Conservation (phyloP, 2,888 invertebrate species). For the Tolmerus cingulatus region DNA sequence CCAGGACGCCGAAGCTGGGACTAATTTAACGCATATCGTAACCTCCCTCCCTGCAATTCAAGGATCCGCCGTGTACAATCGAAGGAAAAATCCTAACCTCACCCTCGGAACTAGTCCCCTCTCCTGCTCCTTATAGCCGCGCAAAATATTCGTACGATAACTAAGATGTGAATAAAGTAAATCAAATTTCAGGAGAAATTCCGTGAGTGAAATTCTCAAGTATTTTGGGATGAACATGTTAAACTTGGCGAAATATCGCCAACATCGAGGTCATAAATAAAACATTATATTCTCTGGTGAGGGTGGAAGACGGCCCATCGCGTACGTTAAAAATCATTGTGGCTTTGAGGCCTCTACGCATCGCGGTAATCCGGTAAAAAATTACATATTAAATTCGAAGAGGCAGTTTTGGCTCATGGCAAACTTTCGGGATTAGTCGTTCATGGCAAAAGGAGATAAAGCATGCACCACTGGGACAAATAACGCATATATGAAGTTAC, state of each 20-base stretch:
- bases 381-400: background rate
- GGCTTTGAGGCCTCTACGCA: background rate
- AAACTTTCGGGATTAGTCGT: background rate
- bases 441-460: background rate
- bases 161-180: background rate
- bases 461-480: background rate
- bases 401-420: background rate
- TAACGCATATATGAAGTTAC: background rate
- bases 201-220: background rate
- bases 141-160: background rate
- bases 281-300: background rate
- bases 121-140: background rate
- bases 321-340: background rate
- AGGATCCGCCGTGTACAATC: background rate
- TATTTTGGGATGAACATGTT: background rate
- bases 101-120: background rate
- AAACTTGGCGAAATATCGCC: background rate
- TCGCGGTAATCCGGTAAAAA: background rate
- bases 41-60: background rate
- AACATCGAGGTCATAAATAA: background rate
- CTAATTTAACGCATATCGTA: background rate
- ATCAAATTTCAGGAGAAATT: background rate
- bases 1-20: background rate
- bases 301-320: background rate
- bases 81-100: background rate